A percentile compares a stretch with the other conserved stretches of the same genome.
Conservation (phyloP, 1,140 invertebrate genomes). For the Ostrea denselamellosa region DNA sequence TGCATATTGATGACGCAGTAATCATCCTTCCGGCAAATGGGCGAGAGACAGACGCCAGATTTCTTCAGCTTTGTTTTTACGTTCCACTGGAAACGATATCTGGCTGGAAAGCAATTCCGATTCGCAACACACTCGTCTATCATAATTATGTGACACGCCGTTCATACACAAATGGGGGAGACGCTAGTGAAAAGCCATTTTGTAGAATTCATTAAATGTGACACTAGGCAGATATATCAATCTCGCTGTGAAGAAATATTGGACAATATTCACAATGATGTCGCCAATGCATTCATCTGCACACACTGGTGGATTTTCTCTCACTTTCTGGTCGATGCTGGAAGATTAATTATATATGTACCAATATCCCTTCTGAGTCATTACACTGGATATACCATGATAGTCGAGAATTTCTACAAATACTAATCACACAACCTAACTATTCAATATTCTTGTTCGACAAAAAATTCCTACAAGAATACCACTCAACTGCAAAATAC, state of each 20-base stretch:
- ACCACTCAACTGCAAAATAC: too few species aligned
- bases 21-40: background rate
- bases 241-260: slow-evolving; percentile 5
- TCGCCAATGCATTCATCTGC: slow-evolving; percentile 6
- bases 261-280: slow-evolving; percentile 12
- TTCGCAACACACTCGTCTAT: background rate
- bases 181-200: slow-evolving; percentile 32
- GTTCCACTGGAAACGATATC: slow-evolving; percentile 20
- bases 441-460: too few species aligned
- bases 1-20: background rate
- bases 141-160: slow-evolving; percentile 37
- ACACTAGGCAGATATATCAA: slow-evolving; percentile 29
- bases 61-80: slow-evolving; percentile 18
- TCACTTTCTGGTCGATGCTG: slow-evolving; percentile 5
- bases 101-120: slow-evolving; percentile 24
- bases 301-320: background rate
- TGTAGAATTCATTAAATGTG: slow-evolving; percentile 38
- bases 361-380: background rate
- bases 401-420: too few species aligned
- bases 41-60: slow-evolving; percentile 13
- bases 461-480: too few species aligned
- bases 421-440: too few species aligned
- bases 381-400: background rate
- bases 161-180: slow-evolving; percentile 32
- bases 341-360: background rate